Evolutionary conservation across 2,888 invertebrate genomes (phyloP).

Genomic region (Electrophaes corylata): DNA sequence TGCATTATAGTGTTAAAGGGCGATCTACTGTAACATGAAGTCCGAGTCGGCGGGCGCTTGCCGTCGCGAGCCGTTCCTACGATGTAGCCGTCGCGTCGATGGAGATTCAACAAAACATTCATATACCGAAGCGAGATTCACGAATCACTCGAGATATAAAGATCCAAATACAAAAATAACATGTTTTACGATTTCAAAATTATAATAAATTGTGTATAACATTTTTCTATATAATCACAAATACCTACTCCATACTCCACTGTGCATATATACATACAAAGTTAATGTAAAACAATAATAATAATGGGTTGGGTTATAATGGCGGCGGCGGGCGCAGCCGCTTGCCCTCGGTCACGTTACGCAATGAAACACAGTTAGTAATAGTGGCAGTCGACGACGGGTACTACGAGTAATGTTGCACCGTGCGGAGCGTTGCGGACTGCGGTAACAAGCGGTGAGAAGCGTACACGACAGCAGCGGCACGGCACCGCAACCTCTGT

Average conservation of each 20-base stretch:
- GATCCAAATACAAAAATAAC: slow-evolving; percentile 77
- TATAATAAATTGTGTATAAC: slow-evolving; percentile 58
- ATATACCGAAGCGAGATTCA: slow-evolving; percentile 41
- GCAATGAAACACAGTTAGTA: slow-evolving; percentile 41
- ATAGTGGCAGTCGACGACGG: slow-evolving; percentile 2
- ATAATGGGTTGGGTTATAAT: slow-evolving; percentile 38
- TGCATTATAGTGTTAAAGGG: slow-evolving; percentile 61
- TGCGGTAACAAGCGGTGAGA: slow-evolving; percentile 77
- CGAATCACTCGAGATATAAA: slow-evolving; percentile 58
- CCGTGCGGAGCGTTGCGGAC: slow-evolving; percentile 54
- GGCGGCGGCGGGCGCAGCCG: slow-evolving; percentile 48
- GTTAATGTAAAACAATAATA: slow-evolving; percentile 59
- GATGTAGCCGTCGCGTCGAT: slow-evolving; percentile 7
- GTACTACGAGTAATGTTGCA: neutral
- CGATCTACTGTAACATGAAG: slow-evolving; percentile 56
- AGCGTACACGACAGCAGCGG: slow-evolving; percentile 78
- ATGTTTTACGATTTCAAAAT: slow-evolving; percentile 69
- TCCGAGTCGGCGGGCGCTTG: slow-evolving; percentile 34
- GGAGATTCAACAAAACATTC: slow-evolving; percentile 52
- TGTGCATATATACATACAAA: slow-evolving; percentile 81
- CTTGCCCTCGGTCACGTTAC: slow-evolving; percentile 54
- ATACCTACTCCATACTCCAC: slow-evolving; percentile 70
- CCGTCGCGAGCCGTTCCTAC: neutral
- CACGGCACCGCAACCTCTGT: slow-evolving; percentile 72
- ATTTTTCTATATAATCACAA: slow-evolving; percentile 69